phyloP scores from a whole-genome alignment of 1,140 invertebrate genomes.

The Philaenus spumarius region DNA sequence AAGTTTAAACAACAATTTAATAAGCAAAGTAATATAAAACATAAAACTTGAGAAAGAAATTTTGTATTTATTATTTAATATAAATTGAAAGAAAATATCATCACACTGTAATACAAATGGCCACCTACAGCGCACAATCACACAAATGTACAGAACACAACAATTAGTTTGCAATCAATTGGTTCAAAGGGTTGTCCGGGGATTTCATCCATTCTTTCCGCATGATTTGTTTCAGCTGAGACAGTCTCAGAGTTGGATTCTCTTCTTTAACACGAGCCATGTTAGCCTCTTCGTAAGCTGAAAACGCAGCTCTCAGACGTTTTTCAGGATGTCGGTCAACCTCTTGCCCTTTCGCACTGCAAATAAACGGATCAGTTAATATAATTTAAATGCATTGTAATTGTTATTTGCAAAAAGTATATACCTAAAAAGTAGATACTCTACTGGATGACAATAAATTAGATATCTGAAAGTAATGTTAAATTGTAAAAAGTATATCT shows the following conservation, averaged over 20 bases:
- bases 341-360: conserved; percentile 54
- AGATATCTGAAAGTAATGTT: background rate
- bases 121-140: too few species aligned
- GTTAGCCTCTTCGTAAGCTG: conserved; percentile 79
- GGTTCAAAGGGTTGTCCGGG: conserved; percentile 93
- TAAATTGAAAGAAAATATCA: too few species aligned
- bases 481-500: background rate
- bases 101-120: too few species aligned
- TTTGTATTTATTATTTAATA: too few species aligned
- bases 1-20: too few species aligned
- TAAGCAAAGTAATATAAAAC: too few species aligned
- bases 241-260: conserved; percentile 81
- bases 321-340: conserved; percentile 87
- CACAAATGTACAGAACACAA: too few species aligned
- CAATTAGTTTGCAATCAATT: conserved; percentile 35
- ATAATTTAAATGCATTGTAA: too few species aligned
- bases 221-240: conserved; percentile 75
- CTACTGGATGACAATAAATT: background rate
- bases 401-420: too few species aligned
- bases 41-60: too few species aligned
- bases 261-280: conserved; percentile 84
- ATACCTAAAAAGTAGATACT: background rate
- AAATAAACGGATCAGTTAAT: conserved; percentile 40
- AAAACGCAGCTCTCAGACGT: conserved; percentile 87
- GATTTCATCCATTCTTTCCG: conserved; percentile 96